phyloP scores from a whole-genome alignment of 2,888 invertebrate species.

The Caenorhabditis angaria region DNA sequence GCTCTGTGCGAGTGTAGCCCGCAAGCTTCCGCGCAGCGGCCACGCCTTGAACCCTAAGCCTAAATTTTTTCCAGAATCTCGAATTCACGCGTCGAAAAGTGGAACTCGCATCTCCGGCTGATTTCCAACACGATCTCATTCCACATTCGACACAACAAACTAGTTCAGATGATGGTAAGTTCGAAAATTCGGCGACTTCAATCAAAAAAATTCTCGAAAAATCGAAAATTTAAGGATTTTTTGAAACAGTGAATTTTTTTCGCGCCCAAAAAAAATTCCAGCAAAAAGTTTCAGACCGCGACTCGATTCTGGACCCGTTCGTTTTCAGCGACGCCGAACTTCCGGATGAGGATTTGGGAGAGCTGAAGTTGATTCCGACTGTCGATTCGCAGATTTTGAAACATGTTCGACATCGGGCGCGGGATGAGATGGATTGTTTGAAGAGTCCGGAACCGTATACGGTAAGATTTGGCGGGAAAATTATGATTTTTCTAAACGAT shows the following conservation, averaged over 20 bases:
- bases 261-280: too few species aligned
- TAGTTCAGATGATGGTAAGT: background rate
- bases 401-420: background rate
- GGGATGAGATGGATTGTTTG: background rate
- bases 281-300: background rate
- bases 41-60: too few species aligned
- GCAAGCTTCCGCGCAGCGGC: too few species aligned
- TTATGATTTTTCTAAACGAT: too few species aligned
- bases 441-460: background rate
- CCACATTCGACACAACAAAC: background rate
- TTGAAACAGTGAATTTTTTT: too few species aligned
- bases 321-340: background rate
- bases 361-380: background rate
- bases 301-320: background rate
- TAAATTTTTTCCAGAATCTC: background rate
- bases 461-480: too few species aligned
- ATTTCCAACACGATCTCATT: background rate
- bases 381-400: background rate
- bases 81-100: background rate
- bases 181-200: too few species aligned
- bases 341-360: background rate
- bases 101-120: background rate
- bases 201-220: too few species aligned
- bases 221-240: too few species aligned
- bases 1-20: too few species aligned